These are phyloP conservation scores for Stylophora pistillata DNA, from an alignment of 64 coral and sea anemone species.

Conservation along the genomic window DNA sequence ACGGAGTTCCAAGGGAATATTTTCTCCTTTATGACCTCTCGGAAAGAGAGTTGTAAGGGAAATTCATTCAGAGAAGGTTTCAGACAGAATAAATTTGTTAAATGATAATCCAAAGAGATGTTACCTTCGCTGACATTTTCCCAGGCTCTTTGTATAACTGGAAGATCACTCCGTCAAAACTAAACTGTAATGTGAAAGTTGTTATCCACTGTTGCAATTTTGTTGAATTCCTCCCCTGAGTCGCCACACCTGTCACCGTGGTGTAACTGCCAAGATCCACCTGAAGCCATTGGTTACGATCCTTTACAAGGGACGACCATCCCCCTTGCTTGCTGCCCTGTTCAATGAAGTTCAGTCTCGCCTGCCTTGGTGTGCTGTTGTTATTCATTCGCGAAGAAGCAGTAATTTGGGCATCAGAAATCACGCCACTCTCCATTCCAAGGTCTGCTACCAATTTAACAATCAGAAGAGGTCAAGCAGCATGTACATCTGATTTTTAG, in stretches of 20 bases:
- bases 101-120: too few relatives aligned
- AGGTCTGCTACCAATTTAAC: not conserved
- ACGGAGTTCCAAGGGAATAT: too few relatives aligned
- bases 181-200: conserved; percentile 47
- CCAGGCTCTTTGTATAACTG: conserved; percentile 28
- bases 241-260: conserved; percentile 54
- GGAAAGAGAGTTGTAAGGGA: too few relatives aligned
- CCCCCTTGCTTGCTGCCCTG: too few relatives aligned
- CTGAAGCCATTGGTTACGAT: conserved; percentile 53
- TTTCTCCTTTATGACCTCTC: too few relatives aligned
- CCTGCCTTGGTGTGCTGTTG: not conserved
- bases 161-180: conserved; percentile 33
- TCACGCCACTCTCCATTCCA: not conserved
- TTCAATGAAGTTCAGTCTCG: not conserved
- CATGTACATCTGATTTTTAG: too few relatives aligned
- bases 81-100: too few relatives aligned
- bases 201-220: conserved; percentile 41
- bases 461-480: too few relatives aligned
- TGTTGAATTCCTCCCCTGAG: conserved; percentile 51
- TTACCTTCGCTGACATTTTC: too few relatives aligned
- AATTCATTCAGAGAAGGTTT: too few relatives aligned
- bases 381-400: not conserved
- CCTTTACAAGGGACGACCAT: too few relatives aligned
- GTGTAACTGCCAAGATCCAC: conserved; percentile 59
- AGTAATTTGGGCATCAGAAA: not conserved